phyloP scores from a whole-genome alignment of 64 coral and sea anemone genomes.

The Stylophora pistillata region DNA sequence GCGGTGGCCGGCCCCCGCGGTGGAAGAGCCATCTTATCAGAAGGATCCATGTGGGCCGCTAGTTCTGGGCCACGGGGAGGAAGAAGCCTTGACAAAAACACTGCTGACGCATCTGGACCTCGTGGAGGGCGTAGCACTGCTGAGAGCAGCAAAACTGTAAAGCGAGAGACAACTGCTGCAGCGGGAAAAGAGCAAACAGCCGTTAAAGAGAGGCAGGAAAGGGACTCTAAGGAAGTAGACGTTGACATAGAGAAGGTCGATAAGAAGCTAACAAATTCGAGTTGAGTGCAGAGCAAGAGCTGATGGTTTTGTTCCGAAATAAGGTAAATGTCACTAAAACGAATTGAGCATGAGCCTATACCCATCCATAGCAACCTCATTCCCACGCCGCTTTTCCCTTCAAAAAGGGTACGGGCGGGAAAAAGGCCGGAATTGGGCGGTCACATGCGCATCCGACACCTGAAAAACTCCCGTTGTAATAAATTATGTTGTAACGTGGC shows the following conservation, averaged over 20 bases:
- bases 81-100: slow-evolving; percentile 2
- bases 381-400: too few species aligned
- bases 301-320: not conserved
- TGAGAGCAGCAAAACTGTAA: not conserved
- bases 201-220: slow-evolving; percentile 18
- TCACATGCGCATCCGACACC: too few species aligned
- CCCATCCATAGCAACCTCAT: too few species aligned
- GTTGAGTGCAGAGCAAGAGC: not conserved
- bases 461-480: too few species aligned
- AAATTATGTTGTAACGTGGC: too few species aligned
- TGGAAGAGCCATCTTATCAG: slow-evolving; percentile 37
- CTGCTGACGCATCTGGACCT: slow-evolving; percentile 11
- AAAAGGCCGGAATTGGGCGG: too few species aligned
- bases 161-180: not conserved
- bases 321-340: not conserved
- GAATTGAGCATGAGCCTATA: not conserved
- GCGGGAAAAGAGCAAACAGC: not conserved
- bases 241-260: slow-evolving; percentile 24
- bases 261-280: slow-evolving; percentile 16
- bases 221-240: slow-evolving; percentile 9
- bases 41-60: slow-evolving; percentile 10
- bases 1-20: slow-evolving; percentile 24
- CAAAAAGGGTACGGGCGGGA: too few species aligned
- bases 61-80: slow-evolving; percentile 17
- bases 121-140: slow-evolving; percentile 25